Evolutionary conservation across 2,888 invertebrate species (phyloP).

Genomic region (Phlogophora meticulosa): DNA sequence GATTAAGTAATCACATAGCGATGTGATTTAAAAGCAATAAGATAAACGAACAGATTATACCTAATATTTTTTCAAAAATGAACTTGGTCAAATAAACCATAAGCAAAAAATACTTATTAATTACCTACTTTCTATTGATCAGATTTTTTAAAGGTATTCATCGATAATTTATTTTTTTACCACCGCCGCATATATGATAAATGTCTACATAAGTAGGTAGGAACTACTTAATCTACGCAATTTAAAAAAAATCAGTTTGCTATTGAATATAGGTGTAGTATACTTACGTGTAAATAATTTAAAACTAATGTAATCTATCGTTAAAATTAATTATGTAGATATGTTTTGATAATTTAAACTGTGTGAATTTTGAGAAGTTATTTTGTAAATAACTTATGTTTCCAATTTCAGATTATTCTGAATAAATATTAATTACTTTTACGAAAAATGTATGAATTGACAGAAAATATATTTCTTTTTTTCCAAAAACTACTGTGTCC

Average conservation of each 20-base stretch:
- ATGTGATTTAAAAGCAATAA: conserved; percentile 36
- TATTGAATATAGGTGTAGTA: conserved; percentile 46
- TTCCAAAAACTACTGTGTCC: neutral
- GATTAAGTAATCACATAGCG: conserved; percentile 3
- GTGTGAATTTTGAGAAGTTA: conserved; percentile 49
- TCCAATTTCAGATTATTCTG: conserved; percentile 14
- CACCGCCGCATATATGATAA: conserved; percentile 38
- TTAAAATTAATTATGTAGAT: conserved; percentile 46
- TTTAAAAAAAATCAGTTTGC: conserved; percentile 47
- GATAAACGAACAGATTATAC: conserved; percentile 11
- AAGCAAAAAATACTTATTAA: no score
- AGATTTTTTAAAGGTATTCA: conserved; percentile 24
- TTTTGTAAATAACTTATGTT: conserved; percentile 63
- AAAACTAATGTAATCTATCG: conserved; percentile 51
- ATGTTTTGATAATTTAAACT: conserved; percentile 58
- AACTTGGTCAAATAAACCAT: neutral
- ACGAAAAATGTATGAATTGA: conserved; percentile 8
- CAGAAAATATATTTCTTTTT: conserved; percentile 2
- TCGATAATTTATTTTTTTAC: conserved; percentile 47
- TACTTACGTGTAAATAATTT: conserved; percentile 61
- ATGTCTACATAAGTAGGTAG: conserved; percentile 28
- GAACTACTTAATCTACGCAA: conserved; percentile 29
- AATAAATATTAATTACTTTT: neutral
- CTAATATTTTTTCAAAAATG: neutral
- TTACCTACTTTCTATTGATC: neutral